Evolutionary conservation across 2,888 invertebrate genomes (phyloP), one percentile per base, ranked within the genome.

Genomic region (Ceratothoa steindachneri): DNA sequence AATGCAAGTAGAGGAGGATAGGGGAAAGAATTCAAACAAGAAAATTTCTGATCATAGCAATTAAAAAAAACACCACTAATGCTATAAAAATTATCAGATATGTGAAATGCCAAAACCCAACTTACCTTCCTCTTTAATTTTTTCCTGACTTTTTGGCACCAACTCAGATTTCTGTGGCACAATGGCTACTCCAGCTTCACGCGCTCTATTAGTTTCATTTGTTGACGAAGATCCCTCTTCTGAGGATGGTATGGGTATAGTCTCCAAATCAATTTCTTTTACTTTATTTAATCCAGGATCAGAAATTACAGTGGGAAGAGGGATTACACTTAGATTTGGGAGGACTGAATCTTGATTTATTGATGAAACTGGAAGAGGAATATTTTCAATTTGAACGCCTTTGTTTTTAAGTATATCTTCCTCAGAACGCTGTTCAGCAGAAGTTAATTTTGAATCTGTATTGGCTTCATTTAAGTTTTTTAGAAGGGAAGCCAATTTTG

Each of bases 401-500:
- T 15, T 41, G 7, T 41, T 41, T 41, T 41, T 15, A 41, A 41
- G 7, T 15, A n/a, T n/a, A n/a, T 41, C 15, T 41, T 41, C 41
- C 5, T 41, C 41, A 41, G 15, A 41, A 41, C 7, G 5, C 41
- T n/a, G n/a, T n/a, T n/a, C n/a, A n/a, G n/a, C n/a, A n/a, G n/a
- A n/a, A 41, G 15, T 41, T 41, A 15, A 41, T 41, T 60, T 24
- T 24, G 24, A 7, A 60, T 60, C 27, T 60, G 19, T n/a, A 2
- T 60, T 1, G 24, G 24, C 19, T 60, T 51, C 19, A 15, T 51
- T 51, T 51, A 51, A 3, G 52, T 51, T 51, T 51, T 15, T 3
- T 51, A 19, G n/a, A n/a, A 60, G 60, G n/a, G 60, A 60, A 60
- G 60, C 60, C 27, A 60, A 60, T 3, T 60, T 60, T 7, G 60